phyloP scores from a whole-genome alignment of 1,140 invertebrate genomes.

The Neocloeon triangulifer region DNA sequence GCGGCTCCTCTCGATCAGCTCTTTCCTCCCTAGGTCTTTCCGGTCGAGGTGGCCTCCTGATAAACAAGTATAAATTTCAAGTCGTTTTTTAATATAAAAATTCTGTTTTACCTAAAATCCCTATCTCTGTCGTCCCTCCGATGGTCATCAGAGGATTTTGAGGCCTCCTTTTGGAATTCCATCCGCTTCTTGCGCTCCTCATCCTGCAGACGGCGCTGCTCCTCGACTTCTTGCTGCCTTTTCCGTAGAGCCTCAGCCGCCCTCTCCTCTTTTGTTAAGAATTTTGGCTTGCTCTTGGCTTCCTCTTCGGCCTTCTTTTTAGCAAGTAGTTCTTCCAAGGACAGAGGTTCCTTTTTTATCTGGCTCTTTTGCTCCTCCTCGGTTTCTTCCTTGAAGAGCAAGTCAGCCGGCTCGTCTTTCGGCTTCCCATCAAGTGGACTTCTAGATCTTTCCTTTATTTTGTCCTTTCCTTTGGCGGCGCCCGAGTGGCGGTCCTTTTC shows the following conservation, averaged over 20 bases:
- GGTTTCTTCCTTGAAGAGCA: constrained; percentile 15
- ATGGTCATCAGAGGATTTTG: constrained; percentile 24
- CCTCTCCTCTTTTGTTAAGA: constrained; percentile 89
- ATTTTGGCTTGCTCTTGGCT: constrained; percentile 83
- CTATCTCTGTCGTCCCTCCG: constrained; percentile 9
- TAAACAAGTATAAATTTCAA: background rate
- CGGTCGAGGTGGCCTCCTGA: constrained; percentile 2
- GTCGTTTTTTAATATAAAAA: background rate
- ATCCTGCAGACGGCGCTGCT: constrained; percentile 37
- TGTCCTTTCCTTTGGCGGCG: constrained; percentile 20
- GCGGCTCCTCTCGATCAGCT: constrained; percentile 12
- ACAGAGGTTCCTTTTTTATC: constrained; percentile 69
- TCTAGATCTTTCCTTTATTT: constrained; percentile 14
- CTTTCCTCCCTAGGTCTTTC: constrained; percentile 17
- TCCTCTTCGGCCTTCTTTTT: constrained; percentile 95
- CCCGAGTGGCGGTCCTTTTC: constrained; percentile 12
- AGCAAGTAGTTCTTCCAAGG: constrained; percentile 82
- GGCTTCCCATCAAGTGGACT: constrained; percentile 19
- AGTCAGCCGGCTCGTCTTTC: constrained; percentile 13
- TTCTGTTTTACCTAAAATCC: constrained; percentile 10
- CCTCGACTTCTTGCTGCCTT: constrained; percentile 65
- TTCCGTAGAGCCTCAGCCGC: constrained; percentile 68
- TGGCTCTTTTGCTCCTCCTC: constrained; percentile 16
- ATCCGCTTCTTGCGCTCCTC: constrained; percentile 40
- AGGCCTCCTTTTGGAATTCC: constrained; percentile 33